Conservation (phyloP, 1,140 invertebrate genomes). For the Tetramorium parvispinum region DNA sequence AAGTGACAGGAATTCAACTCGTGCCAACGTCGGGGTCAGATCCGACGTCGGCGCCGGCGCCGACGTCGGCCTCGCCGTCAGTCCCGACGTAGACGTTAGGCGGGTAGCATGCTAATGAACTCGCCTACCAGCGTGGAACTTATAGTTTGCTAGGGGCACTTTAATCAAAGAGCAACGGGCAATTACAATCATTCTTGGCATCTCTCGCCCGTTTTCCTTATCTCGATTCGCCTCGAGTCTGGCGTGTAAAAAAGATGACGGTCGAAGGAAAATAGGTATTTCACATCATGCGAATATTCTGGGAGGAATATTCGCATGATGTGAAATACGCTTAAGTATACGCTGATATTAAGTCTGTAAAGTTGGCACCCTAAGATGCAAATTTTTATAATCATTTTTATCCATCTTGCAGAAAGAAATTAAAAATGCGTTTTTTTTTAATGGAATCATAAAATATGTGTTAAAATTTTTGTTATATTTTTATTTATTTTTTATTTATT, state of each 20-base stretch:
- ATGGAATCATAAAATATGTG: background rate
- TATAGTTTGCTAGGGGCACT: slow-evolving; percentile 55
- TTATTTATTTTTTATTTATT: background rate
- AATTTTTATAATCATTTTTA: too few species aligned
- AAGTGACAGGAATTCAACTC: slow-evolving; percentile 43
- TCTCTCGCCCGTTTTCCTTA: background rate
- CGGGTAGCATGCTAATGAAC: slow-evolving; percentile 67
- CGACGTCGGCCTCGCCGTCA: slow-evolving; percentile 11
- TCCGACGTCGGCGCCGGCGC: background rate
- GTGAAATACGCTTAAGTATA: too few species aligned
- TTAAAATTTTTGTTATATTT: background rate
- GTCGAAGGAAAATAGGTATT: background rate
- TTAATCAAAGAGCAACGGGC: slow-evolving; percentile 67
- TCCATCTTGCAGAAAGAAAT: too few species aligned
- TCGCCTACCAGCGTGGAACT: slow-evolving; percentile 31
- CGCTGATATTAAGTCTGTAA: background rate
- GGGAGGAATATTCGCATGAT: too few species aligned
- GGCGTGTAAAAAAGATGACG: background rate
- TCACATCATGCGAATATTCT: too few species aligned
- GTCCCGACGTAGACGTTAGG: slow-evolving; percentile 21
- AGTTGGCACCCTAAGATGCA: too few species aligned
- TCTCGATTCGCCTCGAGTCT: background rate
- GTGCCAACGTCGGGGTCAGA: slow-evolving; percentile 12
- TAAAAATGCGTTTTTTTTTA: background rate
- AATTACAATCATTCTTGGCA: slow-evolving; percentile 65